Evolutionary conservation across 2,888 invertebrate genomes (phyloP).

Genomic region (Pachymerium ferrugineum): DNA sequence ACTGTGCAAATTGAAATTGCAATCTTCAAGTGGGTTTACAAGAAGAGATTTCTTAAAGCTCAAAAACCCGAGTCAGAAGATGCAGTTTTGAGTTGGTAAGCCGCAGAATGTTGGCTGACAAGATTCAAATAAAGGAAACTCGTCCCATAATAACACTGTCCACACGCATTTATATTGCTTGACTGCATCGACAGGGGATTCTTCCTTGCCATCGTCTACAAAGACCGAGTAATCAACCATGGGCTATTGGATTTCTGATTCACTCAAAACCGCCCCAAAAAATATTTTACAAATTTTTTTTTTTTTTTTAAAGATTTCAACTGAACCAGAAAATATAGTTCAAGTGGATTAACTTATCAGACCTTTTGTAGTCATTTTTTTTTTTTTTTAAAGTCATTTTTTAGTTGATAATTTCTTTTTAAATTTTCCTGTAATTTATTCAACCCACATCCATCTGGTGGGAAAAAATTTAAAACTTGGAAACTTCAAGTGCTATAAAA

Average conservation of each 20-base stretch:
- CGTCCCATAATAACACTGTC: constrained; percentile 3
- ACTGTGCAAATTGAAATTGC: not conserved
- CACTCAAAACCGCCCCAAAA: not conserved
- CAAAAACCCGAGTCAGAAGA: not conserved
- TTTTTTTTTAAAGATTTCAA: not conserved
- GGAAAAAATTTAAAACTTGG: no score
- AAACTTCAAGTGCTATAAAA: no score
- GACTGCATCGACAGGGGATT: not conserved
- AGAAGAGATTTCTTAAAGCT: no score
- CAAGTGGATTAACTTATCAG: not conserved
- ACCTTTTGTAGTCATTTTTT: not conserved
- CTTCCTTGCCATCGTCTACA: not conserved
- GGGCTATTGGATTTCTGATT: not conserved
- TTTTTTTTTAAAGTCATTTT: no score
- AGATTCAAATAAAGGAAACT: not conserved
- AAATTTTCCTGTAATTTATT: no score
- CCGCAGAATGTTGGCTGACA: constrained; percentile 4
- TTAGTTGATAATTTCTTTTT: no score
- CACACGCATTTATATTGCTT: not conserved
- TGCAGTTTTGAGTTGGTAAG: not conserved
- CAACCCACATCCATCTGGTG: no score
- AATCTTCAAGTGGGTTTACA: not conserved
- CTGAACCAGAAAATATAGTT: not conserved
- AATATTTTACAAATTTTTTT: not conserved
- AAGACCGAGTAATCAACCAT: constrained; percentile 1